A percentile compares a stretch with the other conserved stretches of the same genome.
Conservation (phyloP, 2,113 vertebrate species). For the Megaceryle torquata region DNA sequence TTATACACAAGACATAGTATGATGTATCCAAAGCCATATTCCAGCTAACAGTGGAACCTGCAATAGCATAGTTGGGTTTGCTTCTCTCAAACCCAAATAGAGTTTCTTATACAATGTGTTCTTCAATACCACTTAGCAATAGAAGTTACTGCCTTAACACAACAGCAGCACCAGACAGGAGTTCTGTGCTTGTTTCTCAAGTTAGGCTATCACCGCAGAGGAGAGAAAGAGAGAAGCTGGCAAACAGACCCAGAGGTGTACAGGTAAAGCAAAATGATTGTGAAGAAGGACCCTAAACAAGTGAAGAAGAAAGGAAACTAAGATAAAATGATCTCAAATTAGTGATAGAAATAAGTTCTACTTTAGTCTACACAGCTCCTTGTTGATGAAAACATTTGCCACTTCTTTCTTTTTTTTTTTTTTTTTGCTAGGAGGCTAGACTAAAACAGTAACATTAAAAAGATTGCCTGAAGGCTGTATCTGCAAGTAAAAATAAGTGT, state of each 20-base stretch:
- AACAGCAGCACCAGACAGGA: background rate
- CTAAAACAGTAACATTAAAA: background rate
- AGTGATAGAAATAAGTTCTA: background rate
- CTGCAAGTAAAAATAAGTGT: background rate
- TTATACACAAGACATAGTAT: background rate
- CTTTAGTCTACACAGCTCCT: background rate
- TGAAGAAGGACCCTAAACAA: background rate
- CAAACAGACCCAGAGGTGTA: background rate
- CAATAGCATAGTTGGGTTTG: background rate
- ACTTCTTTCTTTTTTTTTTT: too few species aligned
- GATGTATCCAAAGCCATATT: background rate
- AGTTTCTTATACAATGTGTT: background rate
- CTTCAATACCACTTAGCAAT: background rate
- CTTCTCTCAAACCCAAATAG: background rate
- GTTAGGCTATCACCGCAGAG: too few species aligned
- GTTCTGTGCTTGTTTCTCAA: background rate
- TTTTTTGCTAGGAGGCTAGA: background rate
- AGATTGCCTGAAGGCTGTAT: background rate
- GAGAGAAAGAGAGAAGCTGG: background rate
- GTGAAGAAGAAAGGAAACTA: background rate
- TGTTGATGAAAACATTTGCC: background rate
- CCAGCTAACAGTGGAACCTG: background rate
- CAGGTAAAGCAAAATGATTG: accelerated
- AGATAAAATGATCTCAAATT: background rate
- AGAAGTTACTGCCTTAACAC: background rate